Conservation (phyloP, 2,888 invertebrate genomes). For the Rotaria magnacalcarata region DNA sequence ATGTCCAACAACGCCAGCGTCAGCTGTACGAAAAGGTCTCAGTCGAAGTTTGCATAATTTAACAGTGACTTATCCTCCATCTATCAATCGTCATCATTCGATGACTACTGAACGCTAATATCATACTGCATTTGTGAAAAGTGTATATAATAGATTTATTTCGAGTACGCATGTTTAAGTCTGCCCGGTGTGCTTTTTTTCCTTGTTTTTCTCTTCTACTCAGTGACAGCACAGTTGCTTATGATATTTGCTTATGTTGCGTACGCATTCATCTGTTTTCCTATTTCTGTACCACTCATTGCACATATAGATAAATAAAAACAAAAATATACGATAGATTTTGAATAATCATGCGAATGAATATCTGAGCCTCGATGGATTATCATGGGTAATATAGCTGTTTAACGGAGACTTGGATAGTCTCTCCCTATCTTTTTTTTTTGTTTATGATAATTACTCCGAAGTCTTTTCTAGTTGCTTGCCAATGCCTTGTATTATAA, state of each 20-base stretch:
- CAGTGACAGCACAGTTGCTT: slow-evolving; percentile 31
- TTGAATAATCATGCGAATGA: no score
- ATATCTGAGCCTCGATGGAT: neutral
- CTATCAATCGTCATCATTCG: neutral
- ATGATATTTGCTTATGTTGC: slow-evolving; percentile 8
- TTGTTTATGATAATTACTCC: no score
- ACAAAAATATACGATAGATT: neutral
- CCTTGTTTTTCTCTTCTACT: neutral
- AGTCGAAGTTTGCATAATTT: neutral
- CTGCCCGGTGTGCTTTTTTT: slow-evolving; percentile 8
- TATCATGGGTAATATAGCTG: neutral
- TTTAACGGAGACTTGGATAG: neutral
- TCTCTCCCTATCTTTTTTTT: neutral
- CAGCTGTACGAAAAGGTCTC: neutral
- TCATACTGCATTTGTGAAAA: neutral
- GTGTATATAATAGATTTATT: neutral
- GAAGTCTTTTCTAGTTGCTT: no score
- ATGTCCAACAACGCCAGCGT: neutral
- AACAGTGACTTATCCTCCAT: neutral
- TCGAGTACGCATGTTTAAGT: neutral
- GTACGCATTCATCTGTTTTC: slow-evolving; percentile 10
- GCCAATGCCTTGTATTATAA: no score
- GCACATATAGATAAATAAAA: slow-evolving; percentile 10
- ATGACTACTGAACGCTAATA: neutral
- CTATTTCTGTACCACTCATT: neutral